These are phyloP conservation scores for Sebastes diaconus DNA, from an alignment of 2,797 vertebrate genomes.

Conservation along the genomic window DNA sequence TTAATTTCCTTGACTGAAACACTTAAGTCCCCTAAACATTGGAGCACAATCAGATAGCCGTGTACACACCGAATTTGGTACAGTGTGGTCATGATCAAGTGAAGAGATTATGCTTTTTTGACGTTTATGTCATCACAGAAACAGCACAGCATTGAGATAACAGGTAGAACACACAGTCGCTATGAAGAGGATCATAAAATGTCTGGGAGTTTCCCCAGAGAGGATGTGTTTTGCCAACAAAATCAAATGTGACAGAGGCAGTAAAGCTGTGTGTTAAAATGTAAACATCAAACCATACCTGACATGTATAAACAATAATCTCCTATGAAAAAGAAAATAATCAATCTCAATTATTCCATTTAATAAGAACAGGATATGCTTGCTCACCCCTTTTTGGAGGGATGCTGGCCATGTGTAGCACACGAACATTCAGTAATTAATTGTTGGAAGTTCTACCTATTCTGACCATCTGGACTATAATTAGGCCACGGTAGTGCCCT, in stretches of 20 bases:
- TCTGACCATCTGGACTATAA: constrained; percentile 79
- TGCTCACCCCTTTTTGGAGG: constrained; percentile 5
- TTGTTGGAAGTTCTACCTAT: constrained; percentile 57
- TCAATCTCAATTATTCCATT: background rate
- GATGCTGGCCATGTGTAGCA: constrained; percentile 21
- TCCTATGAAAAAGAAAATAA: background rate
- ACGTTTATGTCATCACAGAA: constrained; percentile 8
- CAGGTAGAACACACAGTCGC: background rate
- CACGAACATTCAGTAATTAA: constrained; percentile 64
- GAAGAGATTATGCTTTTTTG: background rate
- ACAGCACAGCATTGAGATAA: background rate
- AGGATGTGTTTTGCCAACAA: background rate
- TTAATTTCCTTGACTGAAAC: constrained; percentile 45
- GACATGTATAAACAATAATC: background rate
- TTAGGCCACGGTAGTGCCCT: constrained; percentile 68
- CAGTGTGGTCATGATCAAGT: constrained; percentile 8
- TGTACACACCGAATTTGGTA: background rate
- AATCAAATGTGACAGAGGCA: background rate
- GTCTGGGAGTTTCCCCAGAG: background rate
- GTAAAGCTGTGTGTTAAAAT: background rate
- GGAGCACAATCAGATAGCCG: background rate
- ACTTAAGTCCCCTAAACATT: constrained; percentile 21
- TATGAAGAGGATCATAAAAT: background rate
- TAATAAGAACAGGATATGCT: background rate
- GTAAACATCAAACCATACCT: background rate